Percentiles rank a stretch among this genome's conserved stretches.
Evolutionary conservation across 2,113 vertebrate genomes (phyloP).

Genomic region (Heterochromis multidens): DNA sequence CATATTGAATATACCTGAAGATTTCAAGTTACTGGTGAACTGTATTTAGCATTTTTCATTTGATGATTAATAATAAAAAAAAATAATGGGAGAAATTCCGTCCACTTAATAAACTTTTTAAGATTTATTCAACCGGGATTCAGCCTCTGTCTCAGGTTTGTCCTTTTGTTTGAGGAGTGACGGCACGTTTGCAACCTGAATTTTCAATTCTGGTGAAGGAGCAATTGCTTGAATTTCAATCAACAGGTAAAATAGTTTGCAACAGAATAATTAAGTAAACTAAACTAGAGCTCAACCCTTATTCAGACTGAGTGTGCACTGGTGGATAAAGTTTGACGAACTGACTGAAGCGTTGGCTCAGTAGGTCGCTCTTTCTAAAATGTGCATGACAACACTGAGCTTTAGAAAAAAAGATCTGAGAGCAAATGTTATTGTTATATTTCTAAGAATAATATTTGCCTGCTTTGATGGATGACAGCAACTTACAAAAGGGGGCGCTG

Average conservation of each 20-base stretch:
- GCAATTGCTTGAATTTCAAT: background rate
- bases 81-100: background rate
- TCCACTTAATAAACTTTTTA: background rate
- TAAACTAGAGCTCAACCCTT: background rate
- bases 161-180: background rate
- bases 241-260: background rate
- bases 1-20: background rate
- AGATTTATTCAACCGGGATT: background rate
- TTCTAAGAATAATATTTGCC: background rate
- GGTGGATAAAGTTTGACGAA: background rate
- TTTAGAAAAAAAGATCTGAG: background rate
- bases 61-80: background rate
- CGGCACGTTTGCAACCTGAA: background rate
- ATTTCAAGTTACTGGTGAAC: background rate
- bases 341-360: background rate
- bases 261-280: background rate
- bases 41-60: background rate
- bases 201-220: background rate
- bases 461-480: background rate
- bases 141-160: background rate
- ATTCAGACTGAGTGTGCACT: background rate
- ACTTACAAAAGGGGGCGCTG: conserved; percentile 65
- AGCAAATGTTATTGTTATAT: background rate
- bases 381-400: fast-evolving
- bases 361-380: fast-evolving